Conservation (phyloP, 2,888 invertebrate species). For the Lithophane leautieri region DNA sequence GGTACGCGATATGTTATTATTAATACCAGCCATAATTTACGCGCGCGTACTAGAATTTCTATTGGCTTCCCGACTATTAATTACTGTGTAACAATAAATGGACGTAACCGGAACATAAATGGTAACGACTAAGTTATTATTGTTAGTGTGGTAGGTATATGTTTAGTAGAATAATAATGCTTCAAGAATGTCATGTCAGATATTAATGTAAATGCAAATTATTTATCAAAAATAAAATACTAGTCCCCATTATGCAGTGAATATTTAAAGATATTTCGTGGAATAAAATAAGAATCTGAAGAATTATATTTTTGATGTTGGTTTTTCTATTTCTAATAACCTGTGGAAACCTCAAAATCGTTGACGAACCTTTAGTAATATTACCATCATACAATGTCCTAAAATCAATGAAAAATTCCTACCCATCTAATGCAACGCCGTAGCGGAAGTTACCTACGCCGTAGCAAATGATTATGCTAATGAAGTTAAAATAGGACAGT, state of each 20-base stretch:
- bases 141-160: neutral
- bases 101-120: constrained; percentile 36
- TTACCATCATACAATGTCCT: neutral
- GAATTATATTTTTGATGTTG: neutral
- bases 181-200: neutral
- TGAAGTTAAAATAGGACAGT: constrained; percentile 54
- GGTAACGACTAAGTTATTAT: constrained; percentile 27
- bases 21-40: constrained; percentile 54
- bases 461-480: constrained; percentile 58
- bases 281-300: neutral
- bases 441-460: constrained; percentile 48
- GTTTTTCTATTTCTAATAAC: neutral
- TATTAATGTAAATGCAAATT: neutral
- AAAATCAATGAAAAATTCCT: neutral
- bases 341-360: neutral
- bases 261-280: neutral
- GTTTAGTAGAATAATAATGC: neutral
- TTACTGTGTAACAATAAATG: constrained; percentile 38
- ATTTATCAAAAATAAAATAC: neutral
- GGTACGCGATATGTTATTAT: constrained; percentile 24
- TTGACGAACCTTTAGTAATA: neutral
- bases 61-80: constrained; percentile 46
- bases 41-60: constrained; percentile 29
- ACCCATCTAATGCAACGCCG: constrained; percentile 37
- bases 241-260: neutral